Conservation (phyloP, 1,140 invertebrate genomes). For the Scaptomyza pallida region DNA sequence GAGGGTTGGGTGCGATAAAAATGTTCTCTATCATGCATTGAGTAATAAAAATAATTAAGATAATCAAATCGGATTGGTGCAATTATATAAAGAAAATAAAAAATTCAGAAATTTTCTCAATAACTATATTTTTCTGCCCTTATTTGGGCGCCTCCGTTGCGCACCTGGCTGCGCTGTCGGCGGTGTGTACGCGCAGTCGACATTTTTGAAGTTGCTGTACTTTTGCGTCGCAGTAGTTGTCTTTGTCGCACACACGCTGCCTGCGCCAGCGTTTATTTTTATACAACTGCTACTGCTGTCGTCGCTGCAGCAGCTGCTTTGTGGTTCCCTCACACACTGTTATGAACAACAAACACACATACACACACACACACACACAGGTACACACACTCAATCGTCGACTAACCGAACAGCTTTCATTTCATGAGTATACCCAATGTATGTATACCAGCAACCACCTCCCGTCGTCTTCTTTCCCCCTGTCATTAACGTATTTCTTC, state of each 20-base stretch:
- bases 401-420: conserved; percentile 69
- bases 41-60: no score
- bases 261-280: conserved; percentile 73
- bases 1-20: background rate
- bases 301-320: conserved; percentile 51
- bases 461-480: conserved; percentile 20
- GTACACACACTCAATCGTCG: conserved; percentile 15
- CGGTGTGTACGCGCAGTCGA: conserved; percentile 63
- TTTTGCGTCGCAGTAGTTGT: conserved; percentile 79
- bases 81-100: no score
- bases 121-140: conserved; percentile 12
- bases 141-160: conserved; percentile 31
- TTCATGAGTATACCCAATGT: conserved; percentile 54
- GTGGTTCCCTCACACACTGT: conserved; percentile 40
- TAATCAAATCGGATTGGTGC: no score
- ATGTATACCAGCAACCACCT: conserved; percentile 35
- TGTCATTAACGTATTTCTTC: conserved; percentile 17
- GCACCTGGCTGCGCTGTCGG: conserved; percentile 47
- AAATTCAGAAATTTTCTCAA: no score
- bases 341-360: conserved; percentile 14
- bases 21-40: no score
- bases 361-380: conserved; percentile 11
- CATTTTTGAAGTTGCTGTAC: conserved; percentile 83
- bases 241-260: conserved; percentile 64
- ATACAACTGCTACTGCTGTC: conserved; percentile 68